Base-by-base conservation (phyloP, 1,140 invertebrate species). In the Schlechtendalia chinensis region DNA sequence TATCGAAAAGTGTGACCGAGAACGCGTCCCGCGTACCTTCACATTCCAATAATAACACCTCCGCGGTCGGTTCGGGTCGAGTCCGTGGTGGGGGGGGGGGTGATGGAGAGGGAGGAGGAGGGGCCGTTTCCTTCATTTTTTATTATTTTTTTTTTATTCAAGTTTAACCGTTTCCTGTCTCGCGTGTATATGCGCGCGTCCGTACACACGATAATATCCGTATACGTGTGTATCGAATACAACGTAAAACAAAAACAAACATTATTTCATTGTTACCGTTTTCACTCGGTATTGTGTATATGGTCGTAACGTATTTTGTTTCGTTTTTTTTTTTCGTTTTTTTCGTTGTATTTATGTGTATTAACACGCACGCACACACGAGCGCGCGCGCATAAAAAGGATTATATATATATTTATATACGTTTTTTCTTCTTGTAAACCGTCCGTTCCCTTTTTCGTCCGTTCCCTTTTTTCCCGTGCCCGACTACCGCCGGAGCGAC, bases 1-100 rank as follows among this genome's bases (percentile, higher is more conserved):
- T 77, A 77, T 77, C 59, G 74, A 77, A 77, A 77, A 59, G 29
- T 77, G 74, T 77, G 74, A 77, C 74, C 56, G 32, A 77, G 39
- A 59, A 77, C 56, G 74, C 32, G 32, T 8, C 3, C 32, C 39
- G 24, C 74, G n/a, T 58, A 77, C 74, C 74, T 77, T 77, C 74
- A 77, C 74, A 77, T 77, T 59, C 74, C 74, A 58, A 39, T n/a
- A n/a, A 58, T 54, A 77, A 47, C 54, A 77, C 74, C 74, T 77
- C 54, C 74, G 74, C 19, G 74, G 74, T 77, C 39, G 54, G 54
- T n/a, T n/a, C n/a, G n/a, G n/a, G n/a, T n/a, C n/a, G n/a, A n/a
- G n/a, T n/a, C n/a, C n/a, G n/a, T n/a, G n/a, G n/a, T n/a, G n/a
- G n/a, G n/a, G n/a, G n/a, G n/a, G n/a, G n/a, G n/a, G n/a, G n/a